These are phyloP conservation scores for Amiota minor DNA, from an alignment of 2,888 invertebrate species.

Conservation along the genomic window DNA sequence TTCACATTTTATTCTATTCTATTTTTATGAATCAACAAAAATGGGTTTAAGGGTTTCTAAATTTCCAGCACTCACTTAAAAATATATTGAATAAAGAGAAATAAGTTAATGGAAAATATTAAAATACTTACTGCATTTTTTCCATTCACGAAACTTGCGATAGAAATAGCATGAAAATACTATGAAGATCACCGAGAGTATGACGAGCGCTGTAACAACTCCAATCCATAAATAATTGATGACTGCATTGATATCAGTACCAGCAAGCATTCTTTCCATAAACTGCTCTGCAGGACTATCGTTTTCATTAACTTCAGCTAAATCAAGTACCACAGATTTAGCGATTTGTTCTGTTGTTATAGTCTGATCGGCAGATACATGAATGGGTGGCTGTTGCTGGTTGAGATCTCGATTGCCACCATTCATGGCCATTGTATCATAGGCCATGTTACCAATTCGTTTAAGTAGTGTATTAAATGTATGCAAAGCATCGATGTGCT, in stretches of 20 bases:
- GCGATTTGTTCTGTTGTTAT: slow-evolving; percentile 71
- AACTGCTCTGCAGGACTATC: slow-evolving; percentile 40
- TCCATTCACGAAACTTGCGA: slow-evolving; percentile 73
- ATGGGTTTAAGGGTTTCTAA: background rate
- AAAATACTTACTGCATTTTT: slow-evolving; percentile 73
- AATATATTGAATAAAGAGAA: background rate
- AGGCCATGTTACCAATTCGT: slow-evolving; percentile 61
- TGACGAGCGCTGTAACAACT: slow-evolving; percentile 70
- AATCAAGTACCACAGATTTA: slow-evolving; percentile 69
- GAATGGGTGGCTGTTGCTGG: background rate
- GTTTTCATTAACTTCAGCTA: slow-evolving; percentile 64
- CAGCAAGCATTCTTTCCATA: slow-evolving; percentile 64
- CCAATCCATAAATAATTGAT: slow-evolving; percentile 73
- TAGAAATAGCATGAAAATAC: slow-evolving; percentile 73
- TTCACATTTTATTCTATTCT: background rate
- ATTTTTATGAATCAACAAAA: background rate
- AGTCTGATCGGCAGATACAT: slow-evolving; percentile 41
- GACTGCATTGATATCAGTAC: slow-evolving; percentile 70
- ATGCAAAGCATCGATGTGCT: slow-evolving; percentile 71
- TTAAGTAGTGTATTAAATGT: slow-evolving; percentile 70
- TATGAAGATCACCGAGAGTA: slow-evolving; percentile 71
- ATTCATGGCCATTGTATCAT: slow-evolving; percentile 40
- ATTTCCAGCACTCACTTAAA: background rate
- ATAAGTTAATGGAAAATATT: background rate
- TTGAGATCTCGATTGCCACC: slow-evolving; percentile 1